Evolutionary conservation across 1,140 invertebrate genomes (phyloP).

Genomic region (Meloidogyne hapla): DNA sequence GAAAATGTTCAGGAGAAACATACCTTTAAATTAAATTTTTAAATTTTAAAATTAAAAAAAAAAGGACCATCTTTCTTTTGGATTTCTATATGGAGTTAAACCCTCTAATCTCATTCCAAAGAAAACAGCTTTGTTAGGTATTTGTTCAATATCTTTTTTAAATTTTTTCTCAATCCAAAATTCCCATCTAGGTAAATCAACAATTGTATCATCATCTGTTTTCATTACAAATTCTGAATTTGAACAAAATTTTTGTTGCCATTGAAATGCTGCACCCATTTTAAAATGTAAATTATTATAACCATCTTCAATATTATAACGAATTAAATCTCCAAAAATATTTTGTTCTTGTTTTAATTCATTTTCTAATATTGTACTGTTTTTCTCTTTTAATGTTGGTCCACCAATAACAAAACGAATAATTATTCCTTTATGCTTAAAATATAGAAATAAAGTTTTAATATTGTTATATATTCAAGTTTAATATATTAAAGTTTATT

Average conservation of each 20-base stretch:
- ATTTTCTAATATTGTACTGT: neutral
- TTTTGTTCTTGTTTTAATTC: conserved; percentile 1
- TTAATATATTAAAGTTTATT: too few species aligned
- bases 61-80: neutral
- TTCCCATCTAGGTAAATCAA: conserved; percentile 18
- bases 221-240: conserved; percentile 26
- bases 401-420: conserved; percentile 14
- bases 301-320: conserved; percentile 7
- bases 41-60: neutral
- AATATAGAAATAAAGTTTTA: too few species aligned
- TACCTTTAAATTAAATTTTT: neutral
- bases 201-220: conserved; percentile 28
- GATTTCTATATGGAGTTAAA: neutral
- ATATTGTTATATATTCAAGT: too few species aligned
- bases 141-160: neutral
- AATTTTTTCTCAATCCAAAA: conserved; percentile 5
- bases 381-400: neutral
- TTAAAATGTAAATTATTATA: conserved; percentile 25
- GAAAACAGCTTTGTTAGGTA: neutral
- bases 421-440: conserved; percentile 10
- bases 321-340: conserved; percentile 15
- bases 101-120: neutral
- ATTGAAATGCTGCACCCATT: conserved; percentile 5
- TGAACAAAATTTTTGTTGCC: conserved; percentile 15
- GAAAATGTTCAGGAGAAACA: neutral